phyloP scores from a whole-genome alignment of 2,797 vertebrate species.

The Epinephelus malabaricus region DNA sequence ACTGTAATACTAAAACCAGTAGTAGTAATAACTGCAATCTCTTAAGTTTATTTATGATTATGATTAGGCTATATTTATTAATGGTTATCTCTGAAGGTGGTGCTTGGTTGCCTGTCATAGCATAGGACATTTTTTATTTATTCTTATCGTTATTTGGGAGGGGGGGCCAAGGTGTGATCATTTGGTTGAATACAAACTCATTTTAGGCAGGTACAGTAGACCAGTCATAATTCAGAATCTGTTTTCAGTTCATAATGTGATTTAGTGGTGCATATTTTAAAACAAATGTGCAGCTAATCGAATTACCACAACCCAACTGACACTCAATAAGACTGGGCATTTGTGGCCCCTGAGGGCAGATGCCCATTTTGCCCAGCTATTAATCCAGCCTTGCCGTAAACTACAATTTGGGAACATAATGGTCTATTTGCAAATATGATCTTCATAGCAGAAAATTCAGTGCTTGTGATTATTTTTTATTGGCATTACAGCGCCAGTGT shows the following conservation, averaged over 20 bases:
- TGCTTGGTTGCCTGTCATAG: too few species aligned
- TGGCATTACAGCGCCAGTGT: too few species aligned
- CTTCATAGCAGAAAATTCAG: not conserved
- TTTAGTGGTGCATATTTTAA: not conserved
- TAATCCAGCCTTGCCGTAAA: not conserved
- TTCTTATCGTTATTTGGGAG: too few species aligned
- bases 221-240: not conserved
- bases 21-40: too few species aligned
- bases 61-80: too few species aligned
- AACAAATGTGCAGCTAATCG: slow-evolving; percentile 3
- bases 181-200: slow-evolving; percentile 5
- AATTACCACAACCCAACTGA: not conserved
- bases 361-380: not conserved
- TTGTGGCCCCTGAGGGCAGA: not conserved
- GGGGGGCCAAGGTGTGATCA: not conserved
- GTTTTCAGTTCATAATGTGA: not conserved
- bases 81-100: too few species aligned
- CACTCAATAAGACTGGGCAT: not conserved
- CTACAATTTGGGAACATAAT: not conserved
- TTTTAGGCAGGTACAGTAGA: not conserved
- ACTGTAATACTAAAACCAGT: too few species aligned
- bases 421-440: not conserved
- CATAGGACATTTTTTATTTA: too few species aligned
- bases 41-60: too few species aligned
- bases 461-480: not conserved